phyloP scores from a whole-genome alignment of 2,888 invertebrate genomes.

The Hololepta plana region DNA sequence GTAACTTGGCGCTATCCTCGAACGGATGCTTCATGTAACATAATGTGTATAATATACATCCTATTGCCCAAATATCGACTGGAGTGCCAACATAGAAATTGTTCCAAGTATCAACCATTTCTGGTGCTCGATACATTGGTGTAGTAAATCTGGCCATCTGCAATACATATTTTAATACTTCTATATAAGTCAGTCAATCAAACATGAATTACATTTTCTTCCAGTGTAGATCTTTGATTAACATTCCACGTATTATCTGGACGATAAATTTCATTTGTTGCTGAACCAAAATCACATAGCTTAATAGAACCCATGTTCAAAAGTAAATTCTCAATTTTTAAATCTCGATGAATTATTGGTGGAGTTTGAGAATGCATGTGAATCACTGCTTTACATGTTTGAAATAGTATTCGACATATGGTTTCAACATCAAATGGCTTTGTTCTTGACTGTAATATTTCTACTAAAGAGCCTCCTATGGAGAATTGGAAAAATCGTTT shows the following conservation, averaged over 20 bases:
- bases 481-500: slow-evolving; percentile 7
- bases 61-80: slow-evolving; percentile 93
- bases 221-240: slow-evolving; percentile 73
- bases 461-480: slow-evolving; percentile 44
- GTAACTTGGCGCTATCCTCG: slow-evolving; percentile 86
- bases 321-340: slow-evolving; percentile 91
- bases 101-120: slow-evolving; percentile 96
- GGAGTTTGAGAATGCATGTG: slow-evolving; percentile 85
- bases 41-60: slow-evolving; percentile 82
- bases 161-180: slow-evolving; percentile 15
- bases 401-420: slow-evolving; percentile 76
- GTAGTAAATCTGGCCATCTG: slow-evolving; percentile 65
- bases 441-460: slow-evolving; percentile 39
- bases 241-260: slow-evolving; percentile 89
- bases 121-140: slow-evolving; percentile 95
- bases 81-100: slow-evolving; percentile 83
- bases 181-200: background rate
- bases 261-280: slow-evolving; percentile 61
- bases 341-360: slow-evolving; percentile 87
- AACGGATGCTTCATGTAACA: slow-evolving; percentile 94
- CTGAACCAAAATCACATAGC: slow-evolving; percentile 95
- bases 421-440: slow-evolving; percentile 45
- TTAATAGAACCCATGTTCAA: slow-evolving; percentile 72
- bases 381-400: slow-evolving; percentile 75
- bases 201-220: slow-evolving; percentile 63